These are phyloP conservation scores for Trematocara variabile DNA, from an alignment of 2,113 vertebrate species.

Conservation along the genomic window DNA sequence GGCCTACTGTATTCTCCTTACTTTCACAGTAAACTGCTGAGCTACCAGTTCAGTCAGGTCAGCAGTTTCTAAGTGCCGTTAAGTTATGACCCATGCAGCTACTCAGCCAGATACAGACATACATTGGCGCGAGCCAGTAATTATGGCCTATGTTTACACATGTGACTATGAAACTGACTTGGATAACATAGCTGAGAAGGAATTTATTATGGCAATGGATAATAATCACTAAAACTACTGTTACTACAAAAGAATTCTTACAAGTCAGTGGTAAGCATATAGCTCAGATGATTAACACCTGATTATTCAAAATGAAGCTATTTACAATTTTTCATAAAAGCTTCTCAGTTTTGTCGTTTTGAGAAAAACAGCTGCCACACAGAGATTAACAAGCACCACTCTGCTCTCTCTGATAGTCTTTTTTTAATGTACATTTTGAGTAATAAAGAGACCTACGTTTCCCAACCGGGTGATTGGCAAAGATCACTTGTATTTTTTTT, in stretches of 20 bases:
- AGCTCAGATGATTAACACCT: background rate
- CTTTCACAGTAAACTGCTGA: background rate
- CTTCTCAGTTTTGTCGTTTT: background rate
- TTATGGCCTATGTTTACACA: background rate
- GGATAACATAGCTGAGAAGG: background rate
- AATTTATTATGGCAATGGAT: background rate
- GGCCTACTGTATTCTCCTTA: background rate
- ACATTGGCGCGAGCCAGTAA: background rate
- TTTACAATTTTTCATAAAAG: background rate
- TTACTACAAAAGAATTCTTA: background rate
- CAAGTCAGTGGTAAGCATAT: background rate
- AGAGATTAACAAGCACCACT: background rate
- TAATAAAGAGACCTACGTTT: background rate
- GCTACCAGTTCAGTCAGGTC: background rate
- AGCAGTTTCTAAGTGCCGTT: background rate
- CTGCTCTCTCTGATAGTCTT: background rate
- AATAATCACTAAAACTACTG: background rate
- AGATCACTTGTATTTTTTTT: background rate
- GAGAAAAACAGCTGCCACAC: background rate
- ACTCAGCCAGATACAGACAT: background rate
- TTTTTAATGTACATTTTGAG: background rate
- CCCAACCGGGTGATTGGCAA: background rate
- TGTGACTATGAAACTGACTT: background rate
- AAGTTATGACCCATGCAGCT: background rate
- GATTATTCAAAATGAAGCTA: background rate